phyloP scores from a whole-genome alignment of 2,113 vertebrate species.

The Zingel zingel region DNA sequence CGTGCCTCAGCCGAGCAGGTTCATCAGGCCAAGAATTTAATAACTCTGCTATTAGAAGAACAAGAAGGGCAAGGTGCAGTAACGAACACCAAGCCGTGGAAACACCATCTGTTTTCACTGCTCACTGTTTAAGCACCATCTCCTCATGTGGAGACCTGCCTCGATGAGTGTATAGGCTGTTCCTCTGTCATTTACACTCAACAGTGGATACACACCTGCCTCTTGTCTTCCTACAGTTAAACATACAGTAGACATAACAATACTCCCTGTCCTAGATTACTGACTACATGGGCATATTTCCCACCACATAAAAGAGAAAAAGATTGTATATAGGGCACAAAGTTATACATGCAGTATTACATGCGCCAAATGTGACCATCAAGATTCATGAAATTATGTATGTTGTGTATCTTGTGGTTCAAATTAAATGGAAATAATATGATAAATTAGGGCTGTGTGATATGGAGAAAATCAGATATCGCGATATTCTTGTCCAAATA shows the following conservation, averaged over 20 bases:
- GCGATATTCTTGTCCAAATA: too few relatives aligned
- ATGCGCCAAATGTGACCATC: background rate
- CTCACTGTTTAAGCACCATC: background rate
- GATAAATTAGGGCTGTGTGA: too few relatives aligned
- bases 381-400: background rate
- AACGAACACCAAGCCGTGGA: slow-evolving; percentile 4
- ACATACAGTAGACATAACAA: background rate
- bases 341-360: background rate
- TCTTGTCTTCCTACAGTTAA: slow-evolving; percentile 9
- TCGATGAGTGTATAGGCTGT: slow-evolving; percentile 12
- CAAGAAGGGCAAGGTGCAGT: slow-evolving; percentile 21
- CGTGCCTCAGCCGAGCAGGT: slow-evolving; percentile 44
- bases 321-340: too few relatives aligned
- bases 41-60: slow-evolving; percentile 1
- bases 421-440: too few relatives aligned
- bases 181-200: slow-evolving; percentile 40
- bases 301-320: background rate
- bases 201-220: slow-evolving; percentile 27
- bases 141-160: slow-evolving; percentile 44
- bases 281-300: slow-evolving; percentile 16
- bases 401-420: too few relatives aligned
- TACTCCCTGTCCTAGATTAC: slow-evolving; percentile 13
- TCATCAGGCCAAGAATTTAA: slow-evolving; percentile 34
- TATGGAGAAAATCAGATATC: too few relatives aligned
- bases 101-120: background rate